A percentile compares a stretch with the other conserved stretches of the same genome.
These are phyloP conservation scores for Eulemur rufifrons DNA, from an alignment of 2,113 vertebrate species.

Conservation along the genomic window DNA sequence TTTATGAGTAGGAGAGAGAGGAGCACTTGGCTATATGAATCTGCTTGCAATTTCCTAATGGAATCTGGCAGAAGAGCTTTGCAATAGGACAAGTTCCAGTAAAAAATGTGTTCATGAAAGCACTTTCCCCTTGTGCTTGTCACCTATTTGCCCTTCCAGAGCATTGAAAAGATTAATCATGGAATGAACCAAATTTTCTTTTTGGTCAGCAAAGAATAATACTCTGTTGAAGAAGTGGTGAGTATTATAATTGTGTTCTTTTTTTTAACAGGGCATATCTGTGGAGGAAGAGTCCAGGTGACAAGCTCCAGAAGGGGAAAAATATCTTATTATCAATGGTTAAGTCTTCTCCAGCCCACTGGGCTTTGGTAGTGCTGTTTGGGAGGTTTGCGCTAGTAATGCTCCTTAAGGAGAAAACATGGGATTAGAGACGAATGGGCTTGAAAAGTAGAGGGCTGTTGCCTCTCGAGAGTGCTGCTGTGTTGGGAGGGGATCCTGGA, in stretches of 20 bases:
- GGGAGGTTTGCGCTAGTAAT: not conserved
- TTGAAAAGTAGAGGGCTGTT: not conserved
- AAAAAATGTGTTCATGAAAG: slow-evolving; percentile 52
- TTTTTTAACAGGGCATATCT: not conserved
- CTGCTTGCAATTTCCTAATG: slow-evolving; percentile 77
- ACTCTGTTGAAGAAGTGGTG: not conserved
- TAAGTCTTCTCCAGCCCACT: not conserved
- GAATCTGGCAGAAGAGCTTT: slow-evolving; percentile 69
- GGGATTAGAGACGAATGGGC: not conserved
- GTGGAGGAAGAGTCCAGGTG: not conserved
- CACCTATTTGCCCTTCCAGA: slow-evolving; percentile 56
- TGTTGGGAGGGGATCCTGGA: not conserved
- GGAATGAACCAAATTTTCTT: not conserved
- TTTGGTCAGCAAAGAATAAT: slow-evolving; percentile 22
- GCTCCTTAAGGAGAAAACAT: not conserved
- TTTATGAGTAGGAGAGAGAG: slow-evolving; percentile 47
- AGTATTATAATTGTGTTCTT: not conserved
- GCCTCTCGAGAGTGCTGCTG: not conserved
- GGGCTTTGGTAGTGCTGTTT: not conserved
- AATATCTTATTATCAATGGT: not conserved
- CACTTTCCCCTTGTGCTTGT: not conserved
- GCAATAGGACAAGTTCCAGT: slow-evolving; percentile 58
- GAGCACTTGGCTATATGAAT: slow-evolving; percentile 56
- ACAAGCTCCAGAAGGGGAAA: not conserved
- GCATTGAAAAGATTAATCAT: slow-evolving; percentile 42